Evolutionary conservation across 2,797 vertebrate genomes (phyloP).

Genomic region (Microctenopoma stevenorrisi): DNA sequence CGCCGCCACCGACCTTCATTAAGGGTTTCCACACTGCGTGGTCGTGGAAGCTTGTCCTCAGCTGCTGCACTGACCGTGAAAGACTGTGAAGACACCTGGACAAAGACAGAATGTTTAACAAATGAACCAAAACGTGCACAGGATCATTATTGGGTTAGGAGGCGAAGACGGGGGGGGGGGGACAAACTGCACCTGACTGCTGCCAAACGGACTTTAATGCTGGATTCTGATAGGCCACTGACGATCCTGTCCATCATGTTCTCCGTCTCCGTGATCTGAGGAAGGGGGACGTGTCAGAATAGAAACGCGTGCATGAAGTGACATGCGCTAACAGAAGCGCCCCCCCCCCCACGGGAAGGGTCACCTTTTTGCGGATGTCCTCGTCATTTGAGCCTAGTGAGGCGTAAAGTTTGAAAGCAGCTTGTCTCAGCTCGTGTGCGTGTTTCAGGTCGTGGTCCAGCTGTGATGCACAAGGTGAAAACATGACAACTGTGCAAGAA

Average conservation of each 20-base stretch:
- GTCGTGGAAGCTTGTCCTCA: slow-evolving; percentile 98
- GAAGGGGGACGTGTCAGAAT: slow-evolving; percentile 8
- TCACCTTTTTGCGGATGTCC: slow-evolving; percentile 99
- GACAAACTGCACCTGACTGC: slow-evolving; percentile 91
- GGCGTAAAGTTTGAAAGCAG: slow-evolving; percentile 98
- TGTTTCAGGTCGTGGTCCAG: slow-evolving; percentile 99
- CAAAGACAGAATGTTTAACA: not conserved
- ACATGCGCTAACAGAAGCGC: slow-evolving; percentile 7
- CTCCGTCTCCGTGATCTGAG: slow-evolving; percentile 97
- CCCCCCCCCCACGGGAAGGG: accelerated
- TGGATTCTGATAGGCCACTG: slow-evolving; percentile 97
- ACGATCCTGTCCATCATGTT: slow-evolving; percentile 99
- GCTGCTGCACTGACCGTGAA: slow-evolving; percentile 97
- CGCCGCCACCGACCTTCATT: slow-evolving; percentile 90
- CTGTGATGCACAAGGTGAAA: slow-evolving; percentile 69
- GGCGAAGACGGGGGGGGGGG: not conserved
- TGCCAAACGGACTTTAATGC: slow-evolving; percentile 98
- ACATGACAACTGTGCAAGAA: not conserved
- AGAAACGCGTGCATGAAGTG: not conserved
- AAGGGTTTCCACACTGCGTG: slow-evolving; percentile 99
- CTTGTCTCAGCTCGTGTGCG: slow-evolving; percentile 97
- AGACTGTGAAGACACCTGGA: slow-evolving; percentile 95
- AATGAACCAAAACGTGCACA: not conserved
- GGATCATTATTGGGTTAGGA: not conserved
- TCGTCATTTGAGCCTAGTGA: slow-evolving; percentile 98